Evolutionary conservation across 2,888 invertebrate genomes (phyloP).

Genomic region (Sussaba pulchella): DNA sequence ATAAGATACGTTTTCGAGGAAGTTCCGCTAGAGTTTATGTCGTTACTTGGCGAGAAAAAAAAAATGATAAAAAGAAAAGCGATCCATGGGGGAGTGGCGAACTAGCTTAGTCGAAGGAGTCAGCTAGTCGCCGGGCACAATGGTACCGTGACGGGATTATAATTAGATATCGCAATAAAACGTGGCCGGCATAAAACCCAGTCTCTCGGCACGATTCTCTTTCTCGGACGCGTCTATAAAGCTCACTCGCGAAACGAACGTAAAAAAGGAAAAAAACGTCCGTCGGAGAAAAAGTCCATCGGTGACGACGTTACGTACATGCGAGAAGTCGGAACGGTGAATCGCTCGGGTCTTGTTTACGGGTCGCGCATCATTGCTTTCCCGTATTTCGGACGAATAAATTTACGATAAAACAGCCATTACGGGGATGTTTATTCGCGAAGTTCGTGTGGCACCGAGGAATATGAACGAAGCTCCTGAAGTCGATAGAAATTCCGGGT

Average conservation of each 20-base stretch:
- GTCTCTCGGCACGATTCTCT: constrained; percentile 39
- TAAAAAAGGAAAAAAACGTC: constrained; percentile 26
- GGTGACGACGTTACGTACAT: constrained; percentile 22
- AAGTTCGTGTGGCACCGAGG: constrained; percentile 69
- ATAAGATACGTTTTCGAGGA: background rate
- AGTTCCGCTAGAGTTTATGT: constrained; percentile 56
- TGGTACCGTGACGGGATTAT: constrained; percentile 68
- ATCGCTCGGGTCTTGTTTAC: constrained; percentile 77
- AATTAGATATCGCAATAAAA: constrained; percentile 72
- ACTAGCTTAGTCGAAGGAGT: constrained; percentile 56
- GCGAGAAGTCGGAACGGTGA: constrained; percentile 56
- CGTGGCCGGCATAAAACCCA: constrained; percentile 70
- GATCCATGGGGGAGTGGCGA: constrained; percentile 39
- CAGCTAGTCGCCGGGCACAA: constrained; percentile 56
- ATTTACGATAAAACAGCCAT: constrained; percentile 80
- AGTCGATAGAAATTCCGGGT: constrained; percentile 61
- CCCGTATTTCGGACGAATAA: constrained; percentile 76
- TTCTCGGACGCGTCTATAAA: constrained; percentile 61
- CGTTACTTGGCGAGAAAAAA: constrained; percentile 20
- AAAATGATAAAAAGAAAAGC: constrained; percentile 32
- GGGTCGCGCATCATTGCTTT: constrained; percentile 80
- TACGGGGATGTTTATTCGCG: constrained; percentile 80
- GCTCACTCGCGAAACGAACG: constrained; percentile 62
- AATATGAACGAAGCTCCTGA: constrained; percentile 30
- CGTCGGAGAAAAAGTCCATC: constrained; percentile 32